Base-by-base conservation (phyloP, 1,140 invertebrate species). In the Cecropterus lyciades region DNA sequence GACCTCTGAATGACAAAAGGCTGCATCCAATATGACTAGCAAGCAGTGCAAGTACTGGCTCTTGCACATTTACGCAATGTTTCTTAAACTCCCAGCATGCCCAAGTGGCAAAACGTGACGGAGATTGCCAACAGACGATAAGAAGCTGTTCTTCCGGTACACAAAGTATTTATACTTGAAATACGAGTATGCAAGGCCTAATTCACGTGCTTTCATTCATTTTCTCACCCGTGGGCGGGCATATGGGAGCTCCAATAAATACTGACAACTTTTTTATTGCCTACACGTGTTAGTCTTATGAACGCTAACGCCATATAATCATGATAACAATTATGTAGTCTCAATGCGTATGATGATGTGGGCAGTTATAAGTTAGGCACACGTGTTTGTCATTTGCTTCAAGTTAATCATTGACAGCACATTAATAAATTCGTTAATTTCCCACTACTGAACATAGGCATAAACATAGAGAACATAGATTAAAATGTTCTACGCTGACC, bases 191-290 rank as follows among this genome's bases (percentile, higher is more conserved):
- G 10, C 10, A 11, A 37, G 10, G 33, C 40, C 13, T 43, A 14
- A 14, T 48, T 24, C 56, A 48, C 43, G 42, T 46, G 55, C 56
- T 60, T 60, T 60, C 57, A 60, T 60, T 60, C 57, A 60, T 48
- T 43, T 60, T 45, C 45, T 27, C 24, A 49, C 27, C 27, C 14
- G 57, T 49, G 16, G 57, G 57, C 57, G 57, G 5, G 24, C 27
- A 17, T 42, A 43, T 60, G 57, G 56, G 45, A 46, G 56, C 16
- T 17, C 45, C 10, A 60, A 33, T 8, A 53, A 17, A 55, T 10
- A 60, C 43, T 59, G 57, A 27, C 30, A 48, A 60, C 43, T 49
- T 49, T 46, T 60, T 60, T 60, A 60, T 60, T 20, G 57, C 16
- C 37, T 14, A 37, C 57, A 49, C 43, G 57, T 49, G 57, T 49